Evolutionary conservation across 1,140 invertebrate species (phyloP).

Genomic region (Scaptomyza graminum): DNA sequence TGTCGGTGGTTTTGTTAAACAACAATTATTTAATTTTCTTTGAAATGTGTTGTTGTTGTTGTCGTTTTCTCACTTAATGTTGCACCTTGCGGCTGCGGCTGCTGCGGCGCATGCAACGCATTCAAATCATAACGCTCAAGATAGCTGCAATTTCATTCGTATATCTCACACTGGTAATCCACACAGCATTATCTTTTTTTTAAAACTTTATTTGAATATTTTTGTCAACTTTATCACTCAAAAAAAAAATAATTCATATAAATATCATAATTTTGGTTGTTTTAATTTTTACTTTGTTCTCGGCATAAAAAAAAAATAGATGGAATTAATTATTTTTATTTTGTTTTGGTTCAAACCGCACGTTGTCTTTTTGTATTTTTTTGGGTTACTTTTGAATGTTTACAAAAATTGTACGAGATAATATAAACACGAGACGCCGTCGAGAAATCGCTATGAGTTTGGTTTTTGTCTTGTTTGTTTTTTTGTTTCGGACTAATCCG

Average conservation of each 20-base stretch:
- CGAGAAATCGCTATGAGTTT: slow-evolving; percentile 10
- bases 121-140: slow-evolving; percentile 36
- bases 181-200: slow-evolving; percentile 43
- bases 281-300: not conserved
- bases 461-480: slow-evolving; percentile 4
- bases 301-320: not conserved
- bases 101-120: slow-evolving; percentile 35
- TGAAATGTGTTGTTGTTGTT: slow-evolving; percentile 12
- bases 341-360: too few species aligned
- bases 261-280: not conserved
- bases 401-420: slow-evolving; percentile 5
- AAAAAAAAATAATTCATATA: slow-evolving; percentile 30
- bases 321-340: too few species aligned
- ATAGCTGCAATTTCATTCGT: not conserved
- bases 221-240: slow-evolving; percentile 12
- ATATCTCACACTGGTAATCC: slow-evolving; percentile 68
- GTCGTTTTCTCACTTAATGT: slow-evolving; percentile 13
- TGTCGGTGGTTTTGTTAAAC: not conserved
- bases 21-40: slow-evolving; percentile 6
- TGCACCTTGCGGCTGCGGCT: slow-evolving; percentile 41
- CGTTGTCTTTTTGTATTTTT: slow-evolving; percentile 13
- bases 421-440: slow-evolving; percentile 10
- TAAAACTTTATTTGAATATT: not conserved
- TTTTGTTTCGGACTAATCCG: slow-evolving; percentile 39
- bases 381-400: slow-evolving; percentile 5